phyloP scores from a whole-genome alignment of 2,113 vertebrate genomes.

The Trematomus loennbergii region DNA sequence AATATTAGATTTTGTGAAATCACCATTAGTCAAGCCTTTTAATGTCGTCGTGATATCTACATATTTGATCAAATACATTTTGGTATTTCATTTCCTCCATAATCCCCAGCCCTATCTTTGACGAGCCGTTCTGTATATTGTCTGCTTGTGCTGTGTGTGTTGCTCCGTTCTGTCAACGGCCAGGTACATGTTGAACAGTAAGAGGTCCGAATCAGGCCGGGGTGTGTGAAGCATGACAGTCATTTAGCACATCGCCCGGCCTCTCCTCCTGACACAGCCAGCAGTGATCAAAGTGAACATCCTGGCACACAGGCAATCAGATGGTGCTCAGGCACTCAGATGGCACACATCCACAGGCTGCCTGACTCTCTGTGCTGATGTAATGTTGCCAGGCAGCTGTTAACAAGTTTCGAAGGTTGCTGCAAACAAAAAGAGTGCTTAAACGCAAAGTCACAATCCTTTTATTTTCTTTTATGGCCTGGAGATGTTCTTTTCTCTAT shows the following conservation, averaged over 20 bases:
- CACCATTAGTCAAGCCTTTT: too few species aligned
- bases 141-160: neutral
- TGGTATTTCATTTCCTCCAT: too few species aligned
- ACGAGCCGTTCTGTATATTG: neutral
- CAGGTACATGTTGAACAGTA: conserved; percentile 4
- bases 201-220: neutral
- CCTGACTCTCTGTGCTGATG: conserved; percentile 12
- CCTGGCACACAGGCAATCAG: conserved; percentile 25
- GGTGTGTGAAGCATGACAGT: conserved; percentile 44
- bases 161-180: neutral
- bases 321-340: conserved; percentile 29
- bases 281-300: conserved; percentile 22
- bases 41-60: too few species aligned
- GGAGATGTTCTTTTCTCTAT: neutral
- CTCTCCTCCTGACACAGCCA: conserved; percentile 19
- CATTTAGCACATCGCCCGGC: conserved; percentile 27
- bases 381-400: conserved; percentile 29
- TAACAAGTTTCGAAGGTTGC: conserved; percentile 22
- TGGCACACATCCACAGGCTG: conserved; percentile 21
- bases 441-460: neutral
- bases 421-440: neutral
- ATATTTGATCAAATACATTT: too few species aligned
- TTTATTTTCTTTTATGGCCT: neutral
- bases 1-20: too few species aligned
- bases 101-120: conserved; percentile 1